These are phyloP conservation scores for Tiphia femorata DNA, from an alignment of 2,888 invertebrate genomes.

Conservation along the genomic window DNA sequence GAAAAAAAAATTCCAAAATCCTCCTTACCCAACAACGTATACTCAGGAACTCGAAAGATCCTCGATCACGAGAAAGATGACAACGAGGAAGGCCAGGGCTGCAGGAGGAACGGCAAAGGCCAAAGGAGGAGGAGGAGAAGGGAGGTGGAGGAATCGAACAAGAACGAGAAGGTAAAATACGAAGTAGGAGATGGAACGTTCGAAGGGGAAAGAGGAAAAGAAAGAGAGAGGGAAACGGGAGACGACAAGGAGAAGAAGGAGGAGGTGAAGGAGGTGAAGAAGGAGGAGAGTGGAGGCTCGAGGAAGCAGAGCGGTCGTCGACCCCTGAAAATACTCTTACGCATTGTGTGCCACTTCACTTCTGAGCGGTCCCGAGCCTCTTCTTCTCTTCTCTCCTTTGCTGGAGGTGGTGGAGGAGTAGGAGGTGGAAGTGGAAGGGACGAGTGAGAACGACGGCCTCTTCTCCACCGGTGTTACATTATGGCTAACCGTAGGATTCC, in stretches of 20 bases:
- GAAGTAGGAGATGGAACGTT: background rate
- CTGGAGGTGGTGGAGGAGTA: no score
- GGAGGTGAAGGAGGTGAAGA: background rate
- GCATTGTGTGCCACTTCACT: slow-evolving; percentile 64
- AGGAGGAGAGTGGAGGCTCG: slow-evolving; percentile 35
- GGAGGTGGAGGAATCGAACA: background rate
- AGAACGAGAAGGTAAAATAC: background rate
- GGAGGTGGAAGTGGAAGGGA: slow-evolving; percentile 10
- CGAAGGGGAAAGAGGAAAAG: background rate
- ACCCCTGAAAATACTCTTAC: slow-evolving; percentile 67
- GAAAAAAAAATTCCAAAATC: no score
- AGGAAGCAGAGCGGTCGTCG: slow-evolving; percentile 65
- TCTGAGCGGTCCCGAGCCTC: slow-evolving; percentile 52
- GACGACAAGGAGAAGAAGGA: slow-evolving; percentile 6
- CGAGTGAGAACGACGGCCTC: slow-evolving; percentile 39
- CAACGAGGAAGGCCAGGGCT: no score
- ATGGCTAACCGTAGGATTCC: slow-evolving; percentile 36
- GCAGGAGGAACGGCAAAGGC: no score
- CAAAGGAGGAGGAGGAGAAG: background rate
- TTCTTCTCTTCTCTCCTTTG: no score
- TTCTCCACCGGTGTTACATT: slow-evolving; percentile 34
- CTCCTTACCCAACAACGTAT: no score
- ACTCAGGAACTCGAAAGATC: no score
- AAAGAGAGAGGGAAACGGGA: slow-evolving; percentile 4
- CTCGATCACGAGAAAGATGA: no score